Percentiles rank a stretch among this genome's conserved stretches.
These are phyloP conservation scores for Drosophila niveifrons DNA, from an alignment of 2,888 invertebrate species.

Conservation along the genomic window DNA sequence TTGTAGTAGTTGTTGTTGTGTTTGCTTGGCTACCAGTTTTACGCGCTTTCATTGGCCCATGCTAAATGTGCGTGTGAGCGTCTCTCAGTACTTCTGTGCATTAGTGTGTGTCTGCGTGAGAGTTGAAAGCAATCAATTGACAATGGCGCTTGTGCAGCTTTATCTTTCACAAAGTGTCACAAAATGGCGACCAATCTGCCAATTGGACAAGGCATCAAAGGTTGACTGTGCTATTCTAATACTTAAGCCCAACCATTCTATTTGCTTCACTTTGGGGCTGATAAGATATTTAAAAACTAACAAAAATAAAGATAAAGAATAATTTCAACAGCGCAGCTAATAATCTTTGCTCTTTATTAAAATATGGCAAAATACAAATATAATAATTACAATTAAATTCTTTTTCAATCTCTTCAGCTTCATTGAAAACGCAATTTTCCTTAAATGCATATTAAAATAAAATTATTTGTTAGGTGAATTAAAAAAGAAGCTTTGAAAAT, in stretches of 20 bases:
- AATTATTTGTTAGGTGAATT: too few species aligned
- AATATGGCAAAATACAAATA: background rate
- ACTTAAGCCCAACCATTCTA: background rate
- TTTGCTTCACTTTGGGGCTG: background rate
- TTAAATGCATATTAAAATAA: too few species aligned
- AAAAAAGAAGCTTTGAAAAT: background rate
- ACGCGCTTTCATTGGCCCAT: constrained; percentile 84
- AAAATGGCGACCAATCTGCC: constrained; percentile 64
- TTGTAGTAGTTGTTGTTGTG: constrained; percentile 31
- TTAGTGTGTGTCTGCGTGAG: constrained; percentile 21
- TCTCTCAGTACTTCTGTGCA: constrained; percentile 21
- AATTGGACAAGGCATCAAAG: constrained; percentile 34
- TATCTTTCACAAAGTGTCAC: constrained; percentile 52
- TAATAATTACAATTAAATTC: too few species aligned
- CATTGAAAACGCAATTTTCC: too few species aligned
- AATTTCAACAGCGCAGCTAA: background rate
- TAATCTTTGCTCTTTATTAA: background rate
- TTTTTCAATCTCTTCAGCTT: too few species aligned
- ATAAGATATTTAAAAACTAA: background rate
- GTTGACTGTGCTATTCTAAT: background rate
- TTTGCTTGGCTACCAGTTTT: constrained; percentile 83
- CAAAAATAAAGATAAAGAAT: background rate
- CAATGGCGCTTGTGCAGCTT: constrained; percentile 68
- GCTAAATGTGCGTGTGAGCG: constrained; percentile 67
- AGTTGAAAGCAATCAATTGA: constrained; percentile 36